Base-by-base conservation (phyloP, 1,140 invertebrate species). In the Bradynema listronoti region DNA sequence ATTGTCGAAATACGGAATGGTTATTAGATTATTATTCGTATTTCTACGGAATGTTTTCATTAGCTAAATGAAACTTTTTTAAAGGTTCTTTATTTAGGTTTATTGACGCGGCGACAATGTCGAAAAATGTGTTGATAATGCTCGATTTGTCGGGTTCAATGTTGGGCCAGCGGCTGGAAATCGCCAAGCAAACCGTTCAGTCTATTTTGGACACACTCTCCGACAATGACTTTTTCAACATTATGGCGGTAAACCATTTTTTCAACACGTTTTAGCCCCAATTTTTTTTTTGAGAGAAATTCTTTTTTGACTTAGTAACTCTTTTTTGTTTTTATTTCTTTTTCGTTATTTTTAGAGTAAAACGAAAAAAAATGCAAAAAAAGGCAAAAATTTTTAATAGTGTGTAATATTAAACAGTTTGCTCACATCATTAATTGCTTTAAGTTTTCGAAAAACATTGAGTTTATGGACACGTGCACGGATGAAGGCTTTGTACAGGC, bases 71-170 rank as follows among this genome's bases (percentile, higher is more conserved):
- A 45, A 56, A 50, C 27, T 4, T 55, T 56, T n/a, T 50, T 5
- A 24, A n/a, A 4, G 16, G 29, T 27, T 30, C 34, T 50, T 50
- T 7, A 19, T 3, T 50, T 24, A 83, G 81, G 81, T 98, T 93
- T 78, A 92, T 97, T 61, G 88, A 94, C 80, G 92, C 93, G 1
- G 89, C 93, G 0, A 93, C 91, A 0, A 92, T 90, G 67, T 91
- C 91, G 7, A 98, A 98, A 80, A 92, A 98, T 77, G 86, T 98
- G 63, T 85, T 99, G 22, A 93, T 99, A 60, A 80, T 99, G 24
- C 83, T 99, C 39, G 95, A 99, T 78, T 85, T 89, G 30, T 82
- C 90, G 56, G 95, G 94, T n/a, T 96, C 92, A 11, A 99, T 99
- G 95, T 87, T 86, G 22, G 94, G 94, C 4, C 85, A 90, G 69